Percentiles rank a stretch among this genome's conserved stretches.
Evolutionary conservation across 1,140 invertebrate genomes (phyloP).

Genomic region (Drosophila azteca): DNA sequence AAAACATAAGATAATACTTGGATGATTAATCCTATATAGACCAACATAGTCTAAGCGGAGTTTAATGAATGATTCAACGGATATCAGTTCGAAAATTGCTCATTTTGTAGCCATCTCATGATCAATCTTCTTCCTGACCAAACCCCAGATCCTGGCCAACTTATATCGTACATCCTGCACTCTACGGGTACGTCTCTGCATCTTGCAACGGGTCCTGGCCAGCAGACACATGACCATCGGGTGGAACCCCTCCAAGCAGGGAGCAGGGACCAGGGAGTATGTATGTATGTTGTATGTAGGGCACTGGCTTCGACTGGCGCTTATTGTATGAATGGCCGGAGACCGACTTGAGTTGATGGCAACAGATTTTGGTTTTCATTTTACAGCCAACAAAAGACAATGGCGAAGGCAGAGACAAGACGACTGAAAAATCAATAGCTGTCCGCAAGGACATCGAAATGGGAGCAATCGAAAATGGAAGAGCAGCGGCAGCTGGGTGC

Average conservation of each 20-base stretch:
- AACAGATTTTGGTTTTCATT: slow-evolving; percentile 75
- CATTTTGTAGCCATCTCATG: too few relatives aligned
- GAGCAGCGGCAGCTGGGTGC: slow-evolving; percentile 1
- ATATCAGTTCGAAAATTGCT: too few relatives aligned
- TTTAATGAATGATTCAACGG: too few relatives aligned
- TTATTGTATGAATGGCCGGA: slow-evolving; percentile 73
- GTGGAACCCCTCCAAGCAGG: slow-evolving; percentile 41
- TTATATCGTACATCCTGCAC: slow-evolving; percentile 12
- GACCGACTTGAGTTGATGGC: slow-evolving; percentile 67
- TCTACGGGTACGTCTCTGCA: background rate
- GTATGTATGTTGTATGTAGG: slow-evolving; percentile 51
- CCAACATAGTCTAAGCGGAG: too few relatives aligned
- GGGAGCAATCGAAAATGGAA: slow-evolving; percentile 17
- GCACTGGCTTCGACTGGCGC: slow-evolving; percentile 20
- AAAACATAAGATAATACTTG: too few relatives aligned
- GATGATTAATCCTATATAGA: too few relatives aligned
- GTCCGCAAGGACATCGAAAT: slow-evolving; percentile 63
- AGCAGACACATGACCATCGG: slow-evolving; percentile 50
- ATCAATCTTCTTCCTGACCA: slow-evolving; percentile 7
- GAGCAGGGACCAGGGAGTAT: slow-evolving; percentile 20
- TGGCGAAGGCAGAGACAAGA: slow-evolving; percentile 14
- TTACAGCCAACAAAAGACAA: slow-evolving; percentile 41
- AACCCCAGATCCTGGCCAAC: background rate
- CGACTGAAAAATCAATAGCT: slow-evolving; percentile 71
- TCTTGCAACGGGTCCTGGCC: slow-evolving; percentile 27